Conservation (phyloP, 1,140 invertebrate species). For the Microplitis mediator region DNA sequence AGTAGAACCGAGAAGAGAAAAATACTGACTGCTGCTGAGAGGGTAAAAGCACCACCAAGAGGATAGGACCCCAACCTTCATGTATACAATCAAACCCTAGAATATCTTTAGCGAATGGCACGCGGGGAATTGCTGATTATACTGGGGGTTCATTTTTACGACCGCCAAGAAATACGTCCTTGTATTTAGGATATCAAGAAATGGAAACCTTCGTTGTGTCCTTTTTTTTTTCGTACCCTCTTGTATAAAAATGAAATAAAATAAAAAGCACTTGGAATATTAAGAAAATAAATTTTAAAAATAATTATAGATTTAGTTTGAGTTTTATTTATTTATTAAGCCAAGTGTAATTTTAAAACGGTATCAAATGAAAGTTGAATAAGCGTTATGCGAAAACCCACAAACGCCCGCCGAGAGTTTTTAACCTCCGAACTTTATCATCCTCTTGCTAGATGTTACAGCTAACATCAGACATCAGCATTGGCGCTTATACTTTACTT, state of each 20-base stretch:
- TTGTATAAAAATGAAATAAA: too few species aligned
- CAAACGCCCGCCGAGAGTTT: constrained; percentile 33
- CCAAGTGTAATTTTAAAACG: constrained; percentile 26
- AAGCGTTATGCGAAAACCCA: constrained; percentile 26
- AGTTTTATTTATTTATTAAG: neutral
- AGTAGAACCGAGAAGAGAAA: neutral
- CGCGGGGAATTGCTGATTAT: constrained; percentile 31
- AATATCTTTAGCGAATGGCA: constrained; percentile 19
- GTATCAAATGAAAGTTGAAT: constrained; percentile 17
- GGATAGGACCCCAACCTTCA: neutral
- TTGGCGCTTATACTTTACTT: constrained; percentile 1
- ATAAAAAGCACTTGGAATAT: too few species aligned
- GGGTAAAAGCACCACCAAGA: constrained; percentile 5
- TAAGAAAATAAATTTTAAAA: neutral
- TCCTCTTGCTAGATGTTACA: neutral
- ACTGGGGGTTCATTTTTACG: constrained; percentile 27
- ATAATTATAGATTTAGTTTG: constrained; percentile 19
- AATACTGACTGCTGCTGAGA: neutral
- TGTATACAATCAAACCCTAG: neutral
- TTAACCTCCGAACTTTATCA: constrained; percentile 15
- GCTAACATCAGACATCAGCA: too few species aligned
- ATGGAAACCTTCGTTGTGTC: neutral
- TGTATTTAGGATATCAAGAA: neutral
- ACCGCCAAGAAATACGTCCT: constrained; percentile 17
- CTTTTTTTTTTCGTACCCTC: neutral